Conservation (phyloP, 1,140 invertebrate species). For the Neodiprion pinetum region DNA sequence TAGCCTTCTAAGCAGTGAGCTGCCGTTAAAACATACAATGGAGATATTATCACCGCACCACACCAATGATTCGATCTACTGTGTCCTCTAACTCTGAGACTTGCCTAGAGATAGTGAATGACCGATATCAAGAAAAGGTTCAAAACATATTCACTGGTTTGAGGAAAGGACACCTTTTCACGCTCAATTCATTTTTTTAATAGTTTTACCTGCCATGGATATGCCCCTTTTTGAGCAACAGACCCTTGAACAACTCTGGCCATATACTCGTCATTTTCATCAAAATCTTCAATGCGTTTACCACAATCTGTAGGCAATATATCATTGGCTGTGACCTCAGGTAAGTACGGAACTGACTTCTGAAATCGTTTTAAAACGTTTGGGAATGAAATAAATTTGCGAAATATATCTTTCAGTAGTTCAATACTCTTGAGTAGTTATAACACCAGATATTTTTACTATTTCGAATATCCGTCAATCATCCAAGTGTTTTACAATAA, state of each 20-base stretch:
- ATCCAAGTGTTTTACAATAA: too few species aligned
- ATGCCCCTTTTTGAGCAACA: conserved; percentile 67
- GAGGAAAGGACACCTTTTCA: neutral
- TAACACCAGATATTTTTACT: too few species aligned
- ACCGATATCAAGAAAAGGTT: conserved; percentile 21
- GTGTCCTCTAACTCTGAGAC: conserved; percentile 68
- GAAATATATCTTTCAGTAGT: too few species aligned
- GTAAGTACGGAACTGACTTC: conserved; percentile 30
- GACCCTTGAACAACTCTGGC: conserved; percentile 65
- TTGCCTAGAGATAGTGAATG: conserved; percentile 64
- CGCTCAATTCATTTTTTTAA: conserved; percentile 5
- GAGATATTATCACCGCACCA: conserved; percentile 76
- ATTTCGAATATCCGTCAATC: too few species aligned
- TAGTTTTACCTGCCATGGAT: conserved; percentile 78
- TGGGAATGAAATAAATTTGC: neutral
- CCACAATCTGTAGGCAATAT: conserved; percentile 61
- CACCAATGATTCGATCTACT: conserved; percentile 74
- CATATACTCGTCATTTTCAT: conserved; percentile 52
- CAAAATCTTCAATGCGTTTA: conserved; percentile 58
- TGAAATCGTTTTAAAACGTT: neutral
- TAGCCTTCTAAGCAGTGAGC: conserved; percentile 80
- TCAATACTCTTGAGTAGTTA: too few species aligned
- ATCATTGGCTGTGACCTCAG: conserved; percentile 47
- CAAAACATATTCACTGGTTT: neutral
- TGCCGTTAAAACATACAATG: conserved; percentile 77